Evolutionary conservation across 1,140 invertebrate species (phyloP).

Genomic region (Drosophila arizonae): DNA sequence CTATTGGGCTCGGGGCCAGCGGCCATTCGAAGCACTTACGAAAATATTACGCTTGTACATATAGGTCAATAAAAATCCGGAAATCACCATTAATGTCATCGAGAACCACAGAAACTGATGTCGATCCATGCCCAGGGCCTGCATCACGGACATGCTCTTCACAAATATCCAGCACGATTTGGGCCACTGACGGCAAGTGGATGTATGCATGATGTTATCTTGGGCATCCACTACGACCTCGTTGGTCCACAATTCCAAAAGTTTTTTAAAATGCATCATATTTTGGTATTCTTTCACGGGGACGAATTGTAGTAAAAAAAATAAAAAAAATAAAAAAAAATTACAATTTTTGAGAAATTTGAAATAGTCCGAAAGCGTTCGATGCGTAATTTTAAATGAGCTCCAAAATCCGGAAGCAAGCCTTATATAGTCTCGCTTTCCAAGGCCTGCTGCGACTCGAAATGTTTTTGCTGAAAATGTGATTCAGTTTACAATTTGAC

Average conservation of each 20-base stretch:
- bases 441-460: not conserved
- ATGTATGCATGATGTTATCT: not conserved
- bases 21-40: not conserved
- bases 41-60: not conserved
- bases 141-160: not conserved
- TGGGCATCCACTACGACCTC: not conserved
- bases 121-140: not conserved
- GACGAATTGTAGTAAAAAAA: not conserved
- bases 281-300: too few relatives aligned
- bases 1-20: not conserved
- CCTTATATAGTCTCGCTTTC: not conserved
- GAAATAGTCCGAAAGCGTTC: not conserved
- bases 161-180: not conserved
- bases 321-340: not conserved
- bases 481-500: too few relatives aligned
- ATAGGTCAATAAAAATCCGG: not conserved
- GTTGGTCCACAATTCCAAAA: not conserved
- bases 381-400: too few relatives aligned
- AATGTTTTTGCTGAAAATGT: too few relatives aligned
- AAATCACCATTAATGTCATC: not conserved
- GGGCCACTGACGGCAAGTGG: not conserved
- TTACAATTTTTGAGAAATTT: not conserved
- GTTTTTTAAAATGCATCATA: not conserved
- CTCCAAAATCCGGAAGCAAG: not conserved
- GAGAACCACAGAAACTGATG: not conserved